A percentile compares a stretch with the other conserved stretches of the same genome.
These are phyloP conservation scores for Drosophila borealis DNA, from an alignment of 2,888 invertebrate species.

Conservation along the genomic window DNA sequence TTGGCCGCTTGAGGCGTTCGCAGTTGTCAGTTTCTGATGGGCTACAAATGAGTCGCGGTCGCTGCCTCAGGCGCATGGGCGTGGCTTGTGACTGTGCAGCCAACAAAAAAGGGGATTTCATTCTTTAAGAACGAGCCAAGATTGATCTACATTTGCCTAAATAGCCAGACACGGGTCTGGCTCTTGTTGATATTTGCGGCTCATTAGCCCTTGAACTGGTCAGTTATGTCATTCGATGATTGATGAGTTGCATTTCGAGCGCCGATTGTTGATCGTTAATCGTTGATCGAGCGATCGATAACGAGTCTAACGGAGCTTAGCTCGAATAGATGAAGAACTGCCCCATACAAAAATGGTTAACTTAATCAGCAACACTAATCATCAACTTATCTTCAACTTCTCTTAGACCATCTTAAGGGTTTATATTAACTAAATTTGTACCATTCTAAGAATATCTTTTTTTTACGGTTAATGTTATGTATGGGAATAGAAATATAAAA, in stretches of 20 bases:
- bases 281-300: conserved; percentile 38
- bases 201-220: conserved; percentile 63
- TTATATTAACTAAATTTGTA: too few relatives aligned
- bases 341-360: too few relatives aligned
- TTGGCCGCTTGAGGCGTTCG: conserved; percentile 40
- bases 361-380: neutral
- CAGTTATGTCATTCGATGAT: conserved; percentile 60
- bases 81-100: conserved; percentile 14
- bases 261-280: conserved; percentile 27
- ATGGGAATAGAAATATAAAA: too few relatives aligned
- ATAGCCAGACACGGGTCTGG: conserved; percentile 1
- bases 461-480: too few relatives aligned
- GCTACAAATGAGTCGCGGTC: conserved; percentile 41
- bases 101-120: conserved; percentile 6
- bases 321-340: neutral
- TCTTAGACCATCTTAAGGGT: too few relatives aligned
- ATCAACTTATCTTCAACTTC: too few relatives aligned
- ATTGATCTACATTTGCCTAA: conserved; percentile 67
- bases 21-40: conserved; percentile 56
- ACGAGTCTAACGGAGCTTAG: conserved; percentile 11
- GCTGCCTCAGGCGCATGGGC: conserved; percentile 34
- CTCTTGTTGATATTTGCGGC: conserved; percentile 45
- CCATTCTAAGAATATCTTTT: too few relatives aligned
- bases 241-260: conserved; percentile 52
- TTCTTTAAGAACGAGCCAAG: conserved; percentile 43